Evolutionary conservation across 92 coral and sea anemone genomes (phyloP).

Genomic region (Epizoanthus stellaris): DNA sequence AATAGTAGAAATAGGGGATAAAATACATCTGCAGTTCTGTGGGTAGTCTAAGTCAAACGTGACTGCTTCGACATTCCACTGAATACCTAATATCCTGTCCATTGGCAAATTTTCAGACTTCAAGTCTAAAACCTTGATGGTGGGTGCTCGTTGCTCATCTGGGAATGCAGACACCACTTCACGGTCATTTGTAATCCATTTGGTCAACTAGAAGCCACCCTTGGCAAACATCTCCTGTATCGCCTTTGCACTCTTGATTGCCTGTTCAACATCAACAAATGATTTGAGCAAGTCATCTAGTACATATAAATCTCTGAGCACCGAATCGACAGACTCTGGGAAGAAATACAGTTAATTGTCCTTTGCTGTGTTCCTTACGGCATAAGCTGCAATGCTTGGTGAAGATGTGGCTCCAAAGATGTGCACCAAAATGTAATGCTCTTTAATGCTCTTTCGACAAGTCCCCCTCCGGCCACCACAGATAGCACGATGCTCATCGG

Average conservation of each 20-base stretch:
- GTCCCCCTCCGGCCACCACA: slow-evolving; percentile 77
- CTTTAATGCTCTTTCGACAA: slow-evolving; percentile 38
- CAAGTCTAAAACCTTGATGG: slow-evolving; percentile 56
- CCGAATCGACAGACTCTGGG: slow-evolving; percentile 6
- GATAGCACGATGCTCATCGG: slow-evolving; percentile 66
- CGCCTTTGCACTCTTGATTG: neutral
- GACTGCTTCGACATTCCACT: slow-evolving; percentile 66
- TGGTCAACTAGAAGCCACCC: slow-evolving; percentile 76
- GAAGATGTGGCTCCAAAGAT: slow-evolving; percentile 36
- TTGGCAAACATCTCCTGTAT: slow-evolving; percentile 40
- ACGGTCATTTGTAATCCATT: slow-evolving; percentile 68
- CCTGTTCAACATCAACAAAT: neutral
- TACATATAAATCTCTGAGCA: slow-evolving; percentile 31
- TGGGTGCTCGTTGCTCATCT: slow-evolving; percentile 47
- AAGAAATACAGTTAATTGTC: slow-evolving; percentile 34
- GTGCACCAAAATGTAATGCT: slow-evolving; percentile 49
- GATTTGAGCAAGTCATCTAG: slow-evolving; percentile 41
- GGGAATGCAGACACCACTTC: slow-evolving; percentile 69
- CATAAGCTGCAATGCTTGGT: slow-evolving; percentile 21
- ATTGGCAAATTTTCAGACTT: slow-evolving; percentile 51
- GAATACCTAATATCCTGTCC: slow-evolving; percentile 67
- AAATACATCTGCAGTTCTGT: slow-evolving; percentile 66
- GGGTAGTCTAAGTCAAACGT: slow-evolving; percentile 56
- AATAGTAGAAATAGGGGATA: slow-evolving; percentile 69
- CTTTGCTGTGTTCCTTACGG: slow-evolving; percentile 18